Conservation (phyloP, 35 echinoderm and acorn worm species). For the Anneissia japonica region DNA sequence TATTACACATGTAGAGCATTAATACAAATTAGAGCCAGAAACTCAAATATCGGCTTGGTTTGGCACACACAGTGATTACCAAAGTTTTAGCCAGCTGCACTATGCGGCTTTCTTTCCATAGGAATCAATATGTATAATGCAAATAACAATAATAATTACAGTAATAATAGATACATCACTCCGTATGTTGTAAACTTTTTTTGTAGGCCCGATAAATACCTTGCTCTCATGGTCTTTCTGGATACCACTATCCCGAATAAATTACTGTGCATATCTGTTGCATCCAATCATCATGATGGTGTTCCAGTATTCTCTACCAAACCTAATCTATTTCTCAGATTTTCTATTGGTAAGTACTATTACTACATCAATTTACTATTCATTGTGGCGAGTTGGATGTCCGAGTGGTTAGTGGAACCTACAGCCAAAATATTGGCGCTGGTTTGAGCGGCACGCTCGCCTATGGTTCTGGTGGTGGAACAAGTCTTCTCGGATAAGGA, state of each 20-base stretch:
- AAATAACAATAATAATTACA: not conserved
- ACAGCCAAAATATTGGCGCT: too few relatives aligned
- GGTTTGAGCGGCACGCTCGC: too few relatives aligned
- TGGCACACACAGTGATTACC: not conserved
- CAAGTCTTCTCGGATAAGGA: too few relatives aligned
- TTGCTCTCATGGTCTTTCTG: conserved; percentile 62
- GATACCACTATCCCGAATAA: conserved; percentile 54
- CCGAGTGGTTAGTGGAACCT: not conserved
- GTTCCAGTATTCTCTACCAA: not conserved
- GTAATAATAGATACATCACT: not conserved
- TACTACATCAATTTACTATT: too few relatives aligned
- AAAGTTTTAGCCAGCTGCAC: not conserved
- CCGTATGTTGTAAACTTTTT: not conserved
- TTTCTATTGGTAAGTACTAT: not conserved
- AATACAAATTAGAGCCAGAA: not conserved
- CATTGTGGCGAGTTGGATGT: too few relatives aligned
- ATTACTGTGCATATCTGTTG: conserved; percentile 54
- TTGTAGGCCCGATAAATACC: conserved; percentile 42
- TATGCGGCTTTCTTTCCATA: not conserved
- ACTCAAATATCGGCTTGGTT: not conserved
- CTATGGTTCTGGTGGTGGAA: too few relatives aligned
- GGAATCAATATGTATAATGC: not conserved
- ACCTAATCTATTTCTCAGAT: not conserved
- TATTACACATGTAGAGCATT: not conserved
- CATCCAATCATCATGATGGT: conserved; percentile 54